phyloP scores from a whole-genome alignment of 2,888 invertebrate species.

The Sylvicola cinctus region DNA sequence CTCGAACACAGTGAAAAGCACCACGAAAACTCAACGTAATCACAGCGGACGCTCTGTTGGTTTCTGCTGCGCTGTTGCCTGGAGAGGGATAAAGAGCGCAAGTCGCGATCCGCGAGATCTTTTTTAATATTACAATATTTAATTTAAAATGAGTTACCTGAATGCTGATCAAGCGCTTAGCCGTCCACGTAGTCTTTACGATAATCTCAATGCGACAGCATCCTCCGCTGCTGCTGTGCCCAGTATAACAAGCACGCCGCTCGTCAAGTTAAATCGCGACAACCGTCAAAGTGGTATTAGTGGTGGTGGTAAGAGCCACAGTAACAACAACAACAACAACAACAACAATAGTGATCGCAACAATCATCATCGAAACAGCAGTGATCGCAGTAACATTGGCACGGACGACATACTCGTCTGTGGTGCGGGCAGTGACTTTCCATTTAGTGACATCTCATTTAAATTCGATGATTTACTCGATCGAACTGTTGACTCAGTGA shows the following conservation, averaged over 20 bases:
- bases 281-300: too few species aligned
- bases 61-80: too few species aligned
- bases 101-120: too few species aligned
- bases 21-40: too few species aligned
- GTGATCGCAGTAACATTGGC: neutral
- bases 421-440: slow-evolving; percentile 6
- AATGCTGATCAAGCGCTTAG: too few species aligned
- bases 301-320: slow-evolving; percentile 5
- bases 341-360: neutral
- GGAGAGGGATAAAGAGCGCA: too few species aligned
- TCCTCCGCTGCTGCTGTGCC: slow-evolving; percentile 2
- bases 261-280: too few species aligned
- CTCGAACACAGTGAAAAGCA: too few species aligned
- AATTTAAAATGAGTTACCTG: too few species aligned
- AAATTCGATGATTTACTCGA: slow-evolving; percentile 6
- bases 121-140: too few species aligned
- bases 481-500: neutral
- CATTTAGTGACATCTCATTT: slow-evolving; percentile 8
- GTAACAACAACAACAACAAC: slow-evolving; percentile 1
- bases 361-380: neutral
- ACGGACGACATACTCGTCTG: neutral
- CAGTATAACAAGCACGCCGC: too few species aligned
- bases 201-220: slow-evolving; percentile 15
- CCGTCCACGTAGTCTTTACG: slow-evolving; percentile 23
- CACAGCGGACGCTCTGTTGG: too few species aligned